Conservation (phyloP, 2,113 vertebrate species). For the Notothenia rossii region DNA sequence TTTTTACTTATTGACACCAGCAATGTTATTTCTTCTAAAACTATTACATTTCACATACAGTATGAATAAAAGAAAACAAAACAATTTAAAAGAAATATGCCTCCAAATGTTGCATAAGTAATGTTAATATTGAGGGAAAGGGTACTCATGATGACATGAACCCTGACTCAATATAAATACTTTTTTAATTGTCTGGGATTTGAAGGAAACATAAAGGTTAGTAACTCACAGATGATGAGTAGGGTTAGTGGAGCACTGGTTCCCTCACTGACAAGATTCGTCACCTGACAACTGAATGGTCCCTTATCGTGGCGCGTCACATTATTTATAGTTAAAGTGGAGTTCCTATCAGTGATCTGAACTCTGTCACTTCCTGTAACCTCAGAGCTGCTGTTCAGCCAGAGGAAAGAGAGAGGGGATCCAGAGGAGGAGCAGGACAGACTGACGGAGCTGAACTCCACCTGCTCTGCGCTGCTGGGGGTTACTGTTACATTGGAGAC, state of each 20-base stretch:
- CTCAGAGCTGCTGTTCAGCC: slow-evolving; percentile 72
- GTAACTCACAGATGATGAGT: slow-evolving; percentile 65
- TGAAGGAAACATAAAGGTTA: no score
- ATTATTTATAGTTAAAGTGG: slow-evolving; percentile 54
- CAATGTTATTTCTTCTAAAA: no score
- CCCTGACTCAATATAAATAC: no score
- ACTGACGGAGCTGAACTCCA: slow-evolving; percentile 62
- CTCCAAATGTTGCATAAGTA: no score
- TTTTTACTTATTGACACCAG: no score
- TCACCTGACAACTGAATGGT: slow-evolving; percentile 49
- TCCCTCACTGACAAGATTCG: slow-evolving; percentile 27
- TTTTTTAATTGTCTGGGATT: no score
- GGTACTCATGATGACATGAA: background rate
- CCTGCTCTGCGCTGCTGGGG: slow-evolving; percentile 32
- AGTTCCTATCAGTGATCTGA: slow-evolving; percentile 56
- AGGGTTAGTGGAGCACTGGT: slow-evolving; percentile 39
- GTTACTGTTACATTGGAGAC: background rate
- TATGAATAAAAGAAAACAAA: no score
- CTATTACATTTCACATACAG: no score
- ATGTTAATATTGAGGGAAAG: background rate
- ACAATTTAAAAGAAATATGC: no score
- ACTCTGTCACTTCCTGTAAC: slow-evolving; percentile 59
- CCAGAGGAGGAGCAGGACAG: slow-evolving; percentile 72
- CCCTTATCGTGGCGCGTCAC: slow-evolving; percentile 63
- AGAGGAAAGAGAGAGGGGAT: slow-evolving; percentile 57